Evolutionary conservation across 2,797 vertebrate genomes (phyloP).

Genomic region (Sebastes aleutianus): DNA sequence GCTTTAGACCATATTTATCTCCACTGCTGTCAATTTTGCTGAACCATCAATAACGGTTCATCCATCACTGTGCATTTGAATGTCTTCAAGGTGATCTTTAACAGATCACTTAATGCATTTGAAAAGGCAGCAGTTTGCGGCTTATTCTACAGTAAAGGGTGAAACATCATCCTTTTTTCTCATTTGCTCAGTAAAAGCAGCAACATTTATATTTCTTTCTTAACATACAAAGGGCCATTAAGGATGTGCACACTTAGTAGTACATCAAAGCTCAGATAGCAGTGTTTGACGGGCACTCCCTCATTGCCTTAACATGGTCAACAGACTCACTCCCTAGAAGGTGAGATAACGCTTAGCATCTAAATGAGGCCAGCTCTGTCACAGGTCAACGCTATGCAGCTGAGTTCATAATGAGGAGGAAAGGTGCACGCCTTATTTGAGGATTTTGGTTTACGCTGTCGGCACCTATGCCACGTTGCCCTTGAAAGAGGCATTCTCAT

Average conservation of each 20-base stretch:
- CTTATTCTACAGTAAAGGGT: not conserved
- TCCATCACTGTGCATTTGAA: conserved; percentile 55
- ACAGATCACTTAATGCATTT: conserved; percentile 30
- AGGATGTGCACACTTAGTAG: conserved; percentile 36
- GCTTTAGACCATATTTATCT: conserved; percentile 64
- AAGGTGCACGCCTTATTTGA: conserved; percentile 51
- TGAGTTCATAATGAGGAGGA: conserved; percentile 67
- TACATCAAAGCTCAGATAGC: conserved; percentile 58
- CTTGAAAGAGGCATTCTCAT: conserved; percentile 67
- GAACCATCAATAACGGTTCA: conserved; percentile 55
- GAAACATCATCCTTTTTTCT: conserved; percentile 12
- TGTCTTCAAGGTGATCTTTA: conserved; percentile 68
- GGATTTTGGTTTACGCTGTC: conserved; percentile 44
- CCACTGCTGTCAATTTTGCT: conserved; percentile 52
- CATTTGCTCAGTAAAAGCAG: conserved; percentile 3
- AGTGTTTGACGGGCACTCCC: conserved; percentile 63
- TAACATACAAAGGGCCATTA: conserved; percentile 40
- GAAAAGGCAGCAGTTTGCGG: conserved; percentile 19
- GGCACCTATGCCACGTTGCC: conserved; percentile 40
- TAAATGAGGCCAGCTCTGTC: conserved; percentile 67
- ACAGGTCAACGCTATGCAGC: conserved; percentile 56
- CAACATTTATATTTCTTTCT: conserved; percentile 25
- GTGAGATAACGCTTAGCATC: conserved; percentile 62
- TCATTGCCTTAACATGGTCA: conserved; percentile 69
- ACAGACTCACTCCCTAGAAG: conserved; percentile 56